Evolutionary conservation across 2,888 invertebrate genomes (phyloP).

Genomic region (Dione vanillae): DNA sequence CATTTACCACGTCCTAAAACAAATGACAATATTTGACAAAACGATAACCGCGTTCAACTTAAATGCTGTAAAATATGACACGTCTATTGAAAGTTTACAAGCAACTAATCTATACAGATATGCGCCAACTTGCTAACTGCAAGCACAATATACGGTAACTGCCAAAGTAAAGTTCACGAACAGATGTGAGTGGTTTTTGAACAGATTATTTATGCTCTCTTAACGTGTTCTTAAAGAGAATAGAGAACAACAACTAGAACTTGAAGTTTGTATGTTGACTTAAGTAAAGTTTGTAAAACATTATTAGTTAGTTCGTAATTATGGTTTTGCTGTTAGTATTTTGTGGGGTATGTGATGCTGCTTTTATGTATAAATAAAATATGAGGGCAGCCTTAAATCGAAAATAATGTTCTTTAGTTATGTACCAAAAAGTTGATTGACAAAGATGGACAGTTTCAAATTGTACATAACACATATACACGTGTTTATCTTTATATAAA

Average conservation of each 20-base stretch:
- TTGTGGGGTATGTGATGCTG: background rate
- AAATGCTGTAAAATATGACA: background rate
- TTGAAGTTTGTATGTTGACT: background rate
- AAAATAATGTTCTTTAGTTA: no score
- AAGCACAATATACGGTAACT: conserved; percentile 29
- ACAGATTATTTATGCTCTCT: conserved; percentile 29
- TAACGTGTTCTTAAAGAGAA: conserved; percentile 18
- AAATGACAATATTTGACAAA: background rate
- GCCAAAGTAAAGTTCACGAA: conserved; percentile 27
- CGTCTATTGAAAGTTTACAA: conserved; percentile 22
- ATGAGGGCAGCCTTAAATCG: no score
- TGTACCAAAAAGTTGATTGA: no score
- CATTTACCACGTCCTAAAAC: background rate
- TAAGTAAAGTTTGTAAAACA: conserved; percentile 1
- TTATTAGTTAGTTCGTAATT: background rate
- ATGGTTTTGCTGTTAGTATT: background rate
- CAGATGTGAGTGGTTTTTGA: conserved; percentile 31
- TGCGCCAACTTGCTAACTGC: conserved; percentile 21
- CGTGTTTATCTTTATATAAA: no score
- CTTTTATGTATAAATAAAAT: background rate
- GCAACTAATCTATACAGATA: conserved; percentile 18
- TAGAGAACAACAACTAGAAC: conserved; percentile 13
- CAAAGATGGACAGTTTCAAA: no score
- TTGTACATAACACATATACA: no score
- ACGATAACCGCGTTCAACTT: background rate